Base-by-base conservation (phyloP, 2,888 invertebrate species). In the Nomada lathburiana region DNA sequence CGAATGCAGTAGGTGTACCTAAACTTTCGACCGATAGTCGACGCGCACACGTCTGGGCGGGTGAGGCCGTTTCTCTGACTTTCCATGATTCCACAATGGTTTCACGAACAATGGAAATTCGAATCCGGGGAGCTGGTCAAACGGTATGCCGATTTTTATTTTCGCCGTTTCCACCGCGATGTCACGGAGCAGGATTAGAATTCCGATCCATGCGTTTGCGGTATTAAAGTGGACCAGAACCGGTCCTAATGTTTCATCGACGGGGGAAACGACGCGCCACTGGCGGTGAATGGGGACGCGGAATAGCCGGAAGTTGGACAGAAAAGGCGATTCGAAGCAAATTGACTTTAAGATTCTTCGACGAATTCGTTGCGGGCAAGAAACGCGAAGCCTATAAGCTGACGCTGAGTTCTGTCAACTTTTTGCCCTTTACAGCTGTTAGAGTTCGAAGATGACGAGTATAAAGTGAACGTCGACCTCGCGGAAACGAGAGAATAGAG, bases 41-140 rank as follows among this genome's bases (percentile, higher is more conserved):
- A 36, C 16, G 47, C 47, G 47, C 47, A 11, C 10, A 47, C 3
- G 64, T 63, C 60, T 59, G 57, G 36, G 36, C 60, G 60, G 65
- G 16, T 36, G 55, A 18, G 16, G 36, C 36, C 47, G 72, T 68
- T 18, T 23, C 60, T 20, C 69, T 64, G 65, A 63, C 44, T 82
- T 80, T 76, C 74, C 65, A 60, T 72, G 42, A 77, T 77, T 73
- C 69, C 65, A 64, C 69, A 60, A 77, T 70, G 69, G 71, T 83
- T 71, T 75, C 76, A 42, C 64, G 78, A 65, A 76, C 80, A 83
- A 86, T 83, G 85, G 80, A 68, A 77, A 82, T 82, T 77, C 70
- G 78, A 80, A 73, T 79, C 71, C 64, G 60, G 42, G 13, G 65
- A 62, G 73, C 70, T 69, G 75, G 71, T 53, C 65, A 72, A 76